These are phyloP conservation scores for Heliconius erato DNA, from an alignment of 2,888 invertebrate genomes.

Conservation along the genomic window DNA sequence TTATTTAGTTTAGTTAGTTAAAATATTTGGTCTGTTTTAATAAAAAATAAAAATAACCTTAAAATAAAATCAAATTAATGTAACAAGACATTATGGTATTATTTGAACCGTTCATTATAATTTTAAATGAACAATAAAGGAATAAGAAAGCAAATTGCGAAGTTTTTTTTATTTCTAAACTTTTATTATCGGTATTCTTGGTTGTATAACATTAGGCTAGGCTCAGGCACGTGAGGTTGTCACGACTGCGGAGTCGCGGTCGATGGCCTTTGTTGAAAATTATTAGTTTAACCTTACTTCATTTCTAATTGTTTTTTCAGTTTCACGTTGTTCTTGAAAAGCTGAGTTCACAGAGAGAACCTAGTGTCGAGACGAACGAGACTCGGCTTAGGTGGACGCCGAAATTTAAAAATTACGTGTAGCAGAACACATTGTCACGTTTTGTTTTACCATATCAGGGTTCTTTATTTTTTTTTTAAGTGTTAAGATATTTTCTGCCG, in stretches of 20 bases:
- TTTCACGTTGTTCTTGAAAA: not conserved
- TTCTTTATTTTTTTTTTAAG: too few relatives aligned
- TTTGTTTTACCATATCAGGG: too few relatives aligned
- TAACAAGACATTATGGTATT: not conserved
- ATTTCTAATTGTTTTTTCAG: conserved; percentile 16
- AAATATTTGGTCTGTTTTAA: too few relatives aligned
- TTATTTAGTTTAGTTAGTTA: too few relatives aligned
- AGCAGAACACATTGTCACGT: too few relatives aligned
- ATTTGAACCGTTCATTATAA: not conserved
- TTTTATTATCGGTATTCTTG: conserved; percentile 52
- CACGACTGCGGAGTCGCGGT: conserved; percentile 56
- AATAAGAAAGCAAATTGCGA: conserved; percentile 31
- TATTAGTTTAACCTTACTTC: conserved; percentile 25
- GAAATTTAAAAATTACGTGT: too few relatives aligned
- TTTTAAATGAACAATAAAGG: conserved; percentile 9
- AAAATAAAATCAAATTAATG: not conserved
- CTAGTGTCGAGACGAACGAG: not conserved
- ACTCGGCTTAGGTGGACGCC: not conserved
- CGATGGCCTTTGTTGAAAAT: conserved; percentile 52
- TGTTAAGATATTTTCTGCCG: not conserved
- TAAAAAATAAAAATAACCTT: not conserved
- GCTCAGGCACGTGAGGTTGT: conserved; percentile 56
- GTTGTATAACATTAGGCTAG: conserved; percentile 55
- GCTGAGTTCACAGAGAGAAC: not conserved
- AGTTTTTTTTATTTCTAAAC: conserved; percentile 43